Conservation (phyloP, 1,140 invertebrate genomes). For the Brachionus koreanus region DNA sequence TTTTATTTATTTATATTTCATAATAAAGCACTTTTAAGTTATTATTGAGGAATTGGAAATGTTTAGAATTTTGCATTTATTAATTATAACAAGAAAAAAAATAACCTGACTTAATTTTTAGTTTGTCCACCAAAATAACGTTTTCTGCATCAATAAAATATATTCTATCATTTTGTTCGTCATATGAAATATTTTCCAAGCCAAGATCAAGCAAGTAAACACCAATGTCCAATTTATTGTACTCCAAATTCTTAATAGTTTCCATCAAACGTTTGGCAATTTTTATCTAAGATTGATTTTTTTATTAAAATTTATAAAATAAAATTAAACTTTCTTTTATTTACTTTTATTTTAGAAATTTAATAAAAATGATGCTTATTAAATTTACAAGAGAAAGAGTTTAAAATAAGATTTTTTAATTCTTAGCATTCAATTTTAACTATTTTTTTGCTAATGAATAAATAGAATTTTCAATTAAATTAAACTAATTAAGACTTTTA, state of each 20-base stretch:
- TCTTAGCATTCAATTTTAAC: background rate
- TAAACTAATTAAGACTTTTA: no score
- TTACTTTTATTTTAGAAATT: background rate
- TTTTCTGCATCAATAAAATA: conserved; percentile 39
- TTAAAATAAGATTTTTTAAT: no score
- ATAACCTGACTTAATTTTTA: background rate
- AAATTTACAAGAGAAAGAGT: no score
- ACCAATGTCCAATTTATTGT: background rate
- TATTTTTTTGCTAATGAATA: no score
- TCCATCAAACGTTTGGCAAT: conserved; percentile 17
- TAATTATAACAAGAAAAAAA: background rate
- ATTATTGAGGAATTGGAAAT: no score
- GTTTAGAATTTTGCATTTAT: no score
- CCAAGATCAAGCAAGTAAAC: conserved; percentile 24
- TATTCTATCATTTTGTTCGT: conserved; percentile 18
- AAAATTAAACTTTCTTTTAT: no score
- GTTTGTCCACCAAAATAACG: conserved; percentile 1
- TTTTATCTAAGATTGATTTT: background rate
- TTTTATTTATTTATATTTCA: no score
- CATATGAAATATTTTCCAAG: conserved; percentile 24
- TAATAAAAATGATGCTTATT: no score
- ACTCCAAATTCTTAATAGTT: background rate
- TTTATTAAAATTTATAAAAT: background rate
- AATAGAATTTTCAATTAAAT: background rate
- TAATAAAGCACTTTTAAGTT: no score